Percentiles rank a stretch among this genome's conserved stretches.
These are phyloP conservation scores for Harpalus rufipes DNA, from an alignment of 2,888 invertebrate species.

Conservation along the genomic window DNA sequence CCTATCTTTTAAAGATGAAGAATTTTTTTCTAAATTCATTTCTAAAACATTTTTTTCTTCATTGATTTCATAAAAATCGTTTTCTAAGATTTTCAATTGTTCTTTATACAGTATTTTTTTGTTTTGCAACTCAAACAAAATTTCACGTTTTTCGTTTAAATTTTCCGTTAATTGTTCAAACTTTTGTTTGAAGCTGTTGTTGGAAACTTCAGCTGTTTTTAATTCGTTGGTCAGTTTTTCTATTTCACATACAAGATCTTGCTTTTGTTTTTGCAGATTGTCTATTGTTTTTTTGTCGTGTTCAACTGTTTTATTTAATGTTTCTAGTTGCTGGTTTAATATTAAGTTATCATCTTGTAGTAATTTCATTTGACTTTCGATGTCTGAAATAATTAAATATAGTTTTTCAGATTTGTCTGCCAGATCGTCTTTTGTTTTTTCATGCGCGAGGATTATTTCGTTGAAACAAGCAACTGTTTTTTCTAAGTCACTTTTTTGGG, in stretches of 20 bases:
- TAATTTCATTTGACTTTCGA: slow-evolving; percentile 6
- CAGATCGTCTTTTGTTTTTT: not conserved
- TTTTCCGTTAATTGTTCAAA: no score
- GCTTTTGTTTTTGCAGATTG: no score
- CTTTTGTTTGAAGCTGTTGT: no score
- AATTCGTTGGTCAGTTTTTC: no score
- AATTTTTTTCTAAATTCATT: slow-evolving; percentile 1
- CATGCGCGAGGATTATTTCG: not conserved
- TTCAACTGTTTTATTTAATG: not conserved
- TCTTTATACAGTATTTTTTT: no score
- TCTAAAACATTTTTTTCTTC: not conserved
- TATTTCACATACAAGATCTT: no score
- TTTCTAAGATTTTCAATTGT: not conserved
- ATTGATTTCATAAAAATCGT: not conserved
- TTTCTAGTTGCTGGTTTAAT: slow-evolving; percentile 9
- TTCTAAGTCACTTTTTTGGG: not conserved
- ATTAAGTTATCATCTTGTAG: slow-evolving; percentile 8
- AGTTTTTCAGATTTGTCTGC: slow-evolving; percentile 3
- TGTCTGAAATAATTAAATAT: not conserved
- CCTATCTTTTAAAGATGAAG: not conserved
- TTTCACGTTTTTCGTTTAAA: no score
- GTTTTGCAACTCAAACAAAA: no score
- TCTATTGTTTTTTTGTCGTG: no score
- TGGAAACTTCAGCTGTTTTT: no score
- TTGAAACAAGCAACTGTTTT: not conserved